A percentile compares a stretch with the other conserved stretches of the same genome.
phyloP scores from a whole-genome alignment of 2,888 invertebrate genomes.

The Eristalis intricaria region DNA sequence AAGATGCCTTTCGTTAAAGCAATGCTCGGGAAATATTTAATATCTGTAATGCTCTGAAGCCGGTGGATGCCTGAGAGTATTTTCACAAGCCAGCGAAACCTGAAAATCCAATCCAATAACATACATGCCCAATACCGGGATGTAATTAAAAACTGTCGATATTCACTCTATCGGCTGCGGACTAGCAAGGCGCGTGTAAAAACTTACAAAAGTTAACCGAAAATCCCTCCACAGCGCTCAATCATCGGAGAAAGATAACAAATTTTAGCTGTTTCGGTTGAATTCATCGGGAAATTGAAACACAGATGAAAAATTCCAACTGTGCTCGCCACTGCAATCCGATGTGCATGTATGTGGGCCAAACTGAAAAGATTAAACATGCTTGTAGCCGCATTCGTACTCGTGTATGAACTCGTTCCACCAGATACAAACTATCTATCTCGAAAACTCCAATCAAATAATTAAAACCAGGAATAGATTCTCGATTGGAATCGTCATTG shows the following conservation, averaged over 20 bases:
- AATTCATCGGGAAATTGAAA: conserved; percentile 37
- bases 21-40: not conserved
- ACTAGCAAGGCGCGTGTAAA: not conserved
- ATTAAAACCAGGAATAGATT: conserved; percentile 56
- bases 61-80: not conserved
- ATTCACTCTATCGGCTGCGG: not conserved
- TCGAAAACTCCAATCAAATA: conserved; percentile 64
- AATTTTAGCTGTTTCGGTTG: conserved; percentile 51
- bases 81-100: conserved; percentile 12
- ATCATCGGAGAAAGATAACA: conserved; percentile 24
- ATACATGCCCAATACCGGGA: conserved; percentile 9
- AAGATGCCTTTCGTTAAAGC: not conserved
- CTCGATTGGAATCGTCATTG: conserved; percentile 23
- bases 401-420: not conserved
- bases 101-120: conserved; percentile 5
- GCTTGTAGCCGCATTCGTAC: not conserved
- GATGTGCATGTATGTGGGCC: not conserved
- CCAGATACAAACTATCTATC: conserved; percentile 52
- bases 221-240: conserved; percentile 22
- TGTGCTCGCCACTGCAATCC: conserved; percentile 10
- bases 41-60: not conserved
- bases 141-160: conserved; percentile 41
- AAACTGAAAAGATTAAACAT: not conserved
- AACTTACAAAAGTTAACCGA: conserved; percentile 5
- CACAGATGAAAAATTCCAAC: conserved; percentile 56